Evolutionary conservation across 2,797 vertebrate species (phyloP).

Genomic region (Amazona ochrocephala): DNA sequence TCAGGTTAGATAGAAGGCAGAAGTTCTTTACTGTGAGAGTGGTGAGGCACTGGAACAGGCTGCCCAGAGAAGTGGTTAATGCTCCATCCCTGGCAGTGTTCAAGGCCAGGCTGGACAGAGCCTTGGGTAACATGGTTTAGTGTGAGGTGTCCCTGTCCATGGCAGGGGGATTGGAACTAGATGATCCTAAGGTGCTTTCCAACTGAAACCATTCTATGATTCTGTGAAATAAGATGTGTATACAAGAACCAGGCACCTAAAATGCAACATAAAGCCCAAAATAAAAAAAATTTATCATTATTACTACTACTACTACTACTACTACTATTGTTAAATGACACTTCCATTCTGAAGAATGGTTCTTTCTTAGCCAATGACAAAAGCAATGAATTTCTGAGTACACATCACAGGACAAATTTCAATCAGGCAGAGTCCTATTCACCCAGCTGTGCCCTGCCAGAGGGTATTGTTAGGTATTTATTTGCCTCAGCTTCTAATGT

Average conservation of each 20-base stretch:
- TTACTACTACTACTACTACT: background rate
- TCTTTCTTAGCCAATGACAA: constrained; percentile 13
- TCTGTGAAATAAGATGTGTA: background rate
- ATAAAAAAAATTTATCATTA: background rate
- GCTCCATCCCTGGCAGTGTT: background rate
- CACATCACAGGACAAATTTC: background rate
- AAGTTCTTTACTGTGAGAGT: background rate
- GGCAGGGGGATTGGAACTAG: background rate
- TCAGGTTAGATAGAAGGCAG: background rate
- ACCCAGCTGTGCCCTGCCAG: background rate
- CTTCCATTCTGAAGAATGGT: background rate
- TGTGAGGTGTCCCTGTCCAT: background rate
- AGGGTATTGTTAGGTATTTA: background rate
- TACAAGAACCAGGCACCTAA: background rate
- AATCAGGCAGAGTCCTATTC: background rate
- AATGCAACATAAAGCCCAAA: background rate
- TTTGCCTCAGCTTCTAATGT: background rate
- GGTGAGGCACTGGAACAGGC: background rate
- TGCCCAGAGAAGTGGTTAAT: background rate
- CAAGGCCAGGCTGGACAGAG: background rate
- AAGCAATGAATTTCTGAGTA: background rate
- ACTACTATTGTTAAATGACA: background rate
- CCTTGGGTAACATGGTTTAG: background rate
- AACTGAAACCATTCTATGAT: background rate
- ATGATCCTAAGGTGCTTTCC: background rate